Base-by-base conservation (phyloP, 2,888 invertebrate genomes). In the Drosophila birchii region DNA sequence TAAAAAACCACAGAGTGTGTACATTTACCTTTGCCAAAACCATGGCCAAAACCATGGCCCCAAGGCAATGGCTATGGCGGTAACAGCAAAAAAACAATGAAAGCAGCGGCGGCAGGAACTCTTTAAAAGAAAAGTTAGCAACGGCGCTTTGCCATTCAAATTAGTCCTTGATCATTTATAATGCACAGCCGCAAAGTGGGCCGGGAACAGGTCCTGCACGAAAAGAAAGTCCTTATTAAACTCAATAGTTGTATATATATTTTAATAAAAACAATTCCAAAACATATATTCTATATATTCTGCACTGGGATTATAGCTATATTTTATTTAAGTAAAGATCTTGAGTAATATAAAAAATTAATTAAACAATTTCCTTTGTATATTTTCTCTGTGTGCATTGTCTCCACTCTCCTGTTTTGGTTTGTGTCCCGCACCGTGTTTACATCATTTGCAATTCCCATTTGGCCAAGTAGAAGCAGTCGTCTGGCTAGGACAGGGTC, bases 381-480 rank as follows among this genome's bases (percentile, higher is more conserved):
- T 8, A 18, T 12, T 59, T 64, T 66, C 20, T 51, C 49, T 5
- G 14, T 16, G 12, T 69, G 66, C 20, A 56, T 5, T 38, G 26
- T 32, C 29, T 20, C 12, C n/a, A 53, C 14, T 20, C 7, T 49
- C n/a, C 20, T 26, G 8, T 23, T 32, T 11, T 32, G 36, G 23
- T 7, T 20, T 9, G 9, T 51, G n/a, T 5, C 34, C 69, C 45
- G 29, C 44, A 34, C 49, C 51, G 47, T 69, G 69, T 76, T 76
- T 71, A 71, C 57, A 53, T 66, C 56, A 66, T 76, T 78, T 62
- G 63, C 62, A 76, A 71, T 72, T 79, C 63, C 43, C 64, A 71
- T 66, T 76, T 41, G 58, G 68, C 47, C 60, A 56, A 70, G 63
- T 47, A 58, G 38, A 70, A 61, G 64, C 44, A 32, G 63, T 68